These are phyloP conservation scores for Ceyx cyanopectus DNA, from an alignment of 2,113 vertebrate genomes.

Conservation along the genomic window DNA sequence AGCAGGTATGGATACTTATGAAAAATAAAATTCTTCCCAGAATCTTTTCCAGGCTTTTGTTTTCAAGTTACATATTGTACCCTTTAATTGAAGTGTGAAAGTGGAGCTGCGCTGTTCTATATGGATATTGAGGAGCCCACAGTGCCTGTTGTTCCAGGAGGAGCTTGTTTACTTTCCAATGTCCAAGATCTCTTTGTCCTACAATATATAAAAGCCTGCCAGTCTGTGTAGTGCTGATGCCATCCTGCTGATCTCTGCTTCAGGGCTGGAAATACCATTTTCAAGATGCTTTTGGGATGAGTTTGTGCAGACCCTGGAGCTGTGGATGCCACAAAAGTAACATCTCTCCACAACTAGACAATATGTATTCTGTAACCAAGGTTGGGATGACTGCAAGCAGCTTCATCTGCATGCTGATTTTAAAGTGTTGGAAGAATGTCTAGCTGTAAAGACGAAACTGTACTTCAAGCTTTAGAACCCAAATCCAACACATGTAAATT, in stretches of 20 bases:
- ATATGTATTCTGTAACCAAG: not conserved
- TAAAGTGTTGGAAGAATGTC: not conserved
- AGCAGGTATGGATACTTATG: not conserved
- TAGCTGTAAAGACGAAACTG: not conserved
- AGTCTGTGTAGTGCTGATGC: not conserved
- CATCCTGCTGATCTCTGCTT: not conserved
- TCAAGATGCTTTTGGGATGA: not conserved
- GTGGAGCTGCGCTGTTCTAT: not conserved
- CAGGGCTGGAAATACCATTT: not conserved
- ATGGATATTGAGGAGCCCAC: not conserved
- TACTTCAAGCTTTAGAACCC: not conserved
- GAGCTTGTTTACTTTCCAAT: not conserved
- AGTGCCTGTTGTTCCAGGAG: not conserved
- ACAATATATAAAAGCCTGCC: not conserved
- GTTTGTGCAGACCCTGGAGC: not conserved
- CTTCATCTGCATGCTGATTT: not conserved
- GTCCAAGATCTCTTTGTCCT: not conserved
- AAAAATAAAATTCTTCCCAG: not conserved
- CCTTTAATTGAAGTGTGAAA: not conserved
- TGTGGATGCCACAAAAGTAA: not conserved
- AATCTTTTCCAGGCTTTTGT: not conserved
- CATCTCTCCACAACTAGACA: not conserved
- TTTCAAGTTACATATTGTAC: not conserved
- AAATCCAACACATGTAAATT: not conserved
- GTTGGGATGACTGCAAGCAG: constrained; percentile 10